Evolutionary conservation across 2,797 vertebrate species (phyloP).

Genomic region (Rousettus madagascariensis): DNA sequence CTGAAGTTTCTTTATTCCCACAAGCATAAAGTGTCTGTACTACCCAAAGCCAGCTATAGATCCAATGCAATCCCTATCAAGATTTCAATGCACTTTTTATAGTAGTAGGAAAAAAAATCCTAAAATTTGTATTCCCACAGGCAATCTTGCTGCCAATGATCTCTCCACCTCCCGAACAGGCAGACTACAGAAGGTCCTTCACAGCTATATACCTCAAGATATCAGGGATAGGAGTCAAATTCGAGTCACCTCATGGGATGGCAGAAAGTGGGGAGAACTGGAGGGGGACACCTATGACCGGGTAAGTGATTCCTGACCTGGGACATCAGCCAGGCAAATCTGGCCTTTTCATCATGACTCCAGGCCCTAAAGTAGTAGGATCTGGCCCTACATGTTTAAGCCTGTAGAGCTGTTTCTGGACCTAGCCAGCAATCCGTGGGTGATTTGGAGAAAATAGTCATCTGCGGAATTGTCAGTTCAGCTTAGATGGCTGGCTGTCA

Average conservation of each 20-base stretch:
- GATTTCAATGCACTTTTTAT: neutral
- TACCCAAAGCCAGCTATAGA: neutral
- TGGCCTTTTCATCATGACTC: neutral
- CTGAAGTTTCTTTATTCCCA: conserved; percentile 49
- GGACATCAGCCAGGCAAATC: neutral
- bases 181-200: conserved; percentile 88
- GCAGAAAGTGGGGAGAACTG: conserved; percentile 89
- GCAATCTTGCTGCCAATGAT: conserved; percentile 91
- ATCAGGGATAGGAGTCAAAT: conserved; percentile 82
- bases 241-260: conserved; percentile 89
- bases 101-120: neutral
- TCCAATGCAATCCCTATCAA: neutral
- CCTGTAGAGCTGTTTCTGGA: neutral
- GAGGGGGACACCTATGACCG: conserved; percentile 90
- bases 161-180: conserved; percentile 87
- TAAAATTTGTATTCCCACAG: conserved; percentile 80
- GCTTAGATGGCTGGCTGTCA: conserved; percentile 7
- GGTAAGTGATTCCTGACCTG: conserved; percentile 82
- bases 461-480: neutral
- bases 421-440: neutral
- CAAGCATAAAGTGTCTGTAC: conserved; percentile 78
- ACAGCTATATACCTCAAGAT: conserved; percentile 88
- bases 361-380: neutral
- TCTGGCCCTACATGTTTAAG: neutral
- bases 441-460: neutral